Conservation (phyloP, 2,797 vertebrate species). For the Carduelis carduelis region DNA sequence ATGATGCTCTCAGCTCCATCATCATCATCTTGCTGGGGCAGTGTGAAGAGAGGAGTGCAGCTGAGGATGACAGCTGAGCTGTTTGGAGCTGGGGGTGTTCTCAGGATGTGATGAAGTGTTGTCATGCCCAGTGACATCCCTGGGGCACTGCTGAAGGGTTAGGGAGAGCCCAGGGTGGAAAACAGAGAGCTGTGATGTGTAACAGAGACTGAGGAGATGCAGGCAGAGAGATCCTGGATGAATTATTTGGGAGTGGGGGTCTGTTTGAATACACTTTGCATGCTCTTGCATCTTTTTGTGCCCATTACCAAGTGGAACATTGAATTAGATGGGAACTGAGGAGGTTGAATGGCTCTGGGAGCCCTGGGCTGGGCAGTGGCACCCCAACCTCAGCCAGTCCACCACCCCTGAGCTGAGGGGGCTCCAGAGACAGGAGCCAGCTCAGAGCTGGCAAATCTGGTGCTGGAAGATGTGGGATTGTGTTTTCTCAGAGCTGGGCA, state of each 20-base stretch:
- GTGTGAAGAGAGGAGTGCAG: background rate
- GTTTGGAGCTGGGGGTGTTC: background rate
- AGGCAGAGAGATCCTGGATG: background rate
- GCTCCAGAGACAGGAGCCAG: background rate
- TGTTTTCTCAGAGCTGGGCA: background rate
- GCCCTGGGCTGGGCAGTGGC: background rate
- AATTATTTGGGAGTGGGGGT: background rate
- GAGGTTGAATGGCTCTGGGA: background rate
- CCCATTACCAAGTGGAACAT: constrained; percentile 4
- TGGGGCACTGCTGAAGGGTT: background rate
- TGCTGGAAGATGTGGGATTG: background rate
- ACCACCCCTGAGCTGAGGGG: background rate
- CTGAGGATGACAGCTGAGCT: background rate
- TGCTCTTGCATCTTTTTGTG: constrained; percentile 16
- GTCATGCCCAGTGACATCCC: background rate
- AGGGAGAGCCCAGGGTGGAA: background rate
- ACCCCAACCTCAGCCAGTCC: background rate
- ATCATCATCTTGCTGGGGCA: background rate
- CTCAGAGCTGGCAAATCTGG: background rate
- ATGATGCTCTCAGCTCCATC: constrained; percentile 27
- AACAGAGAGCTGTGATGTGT: background rate
- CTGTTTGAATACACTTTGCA: constrained; percentile 39
- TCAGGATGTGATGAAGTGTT: background rate
- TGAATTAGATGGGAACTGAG: background rate
- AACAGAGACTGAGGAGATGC: background rate